phyloP scores from a whole-genome alignment of 2,113 vertebrate species.

The Chloroceryle aenea region DNA sequence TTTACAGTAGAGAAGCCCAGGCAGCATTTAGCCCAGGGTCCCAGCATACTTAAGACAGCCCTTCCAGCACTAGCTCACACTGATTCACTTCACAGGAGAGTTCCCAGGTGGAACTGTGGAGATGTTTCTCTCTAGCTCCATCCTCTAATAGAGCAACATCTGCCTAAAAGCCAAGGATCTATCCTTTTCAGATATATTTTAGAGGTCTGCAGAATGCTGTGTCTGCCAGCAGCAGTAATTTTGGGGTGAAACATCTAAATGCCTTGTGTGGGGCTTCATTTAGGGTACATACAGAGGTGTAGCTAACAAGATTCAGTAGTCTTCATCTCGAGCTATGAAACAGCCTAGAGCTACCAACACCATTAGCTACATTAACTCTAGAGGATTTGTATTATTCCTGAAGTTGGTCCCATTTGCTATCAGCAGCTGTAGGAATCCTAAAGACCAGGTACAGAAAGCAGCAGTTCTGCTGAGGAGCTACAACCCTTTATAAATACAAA shows the following conservation, averaged over 20 bases:
- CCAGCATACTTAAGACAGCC: not conserved
- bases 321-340: not conserved
- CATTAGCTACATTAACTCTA: not conserved
- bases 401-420: not conserved
- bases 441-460: not conserved
- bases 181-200: not conserved
- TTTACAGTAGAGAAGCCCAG: not conserved
- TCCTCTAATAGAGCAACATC: accelerated
- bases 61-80: not conserved
- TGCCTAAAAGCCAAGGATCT: not conserved
- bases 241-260: not conserved
- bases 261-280: not conserved
- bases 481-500: not conserved
- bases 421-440: not conserved
- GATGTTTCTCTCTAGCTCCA: not conserved
- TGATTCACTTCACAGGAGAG: accelerated
- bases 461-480: not conserved
- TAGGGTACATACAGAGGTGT: not conserved
- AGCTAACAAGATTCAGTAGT: not conserved
- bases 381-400: not conserved
- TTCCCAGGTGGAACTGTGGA: not conserved
- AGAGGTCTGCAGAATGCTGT: not conserved
- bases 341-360: not conserved
- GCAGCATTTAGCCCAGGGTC: not conserved
- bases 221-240: not conserved